Percentiles rank a stretch among this genome's conserved stretches.
Conservation (phyloP, 2,797 vertebrate species). For the Poliocrania exsul region DNA sequence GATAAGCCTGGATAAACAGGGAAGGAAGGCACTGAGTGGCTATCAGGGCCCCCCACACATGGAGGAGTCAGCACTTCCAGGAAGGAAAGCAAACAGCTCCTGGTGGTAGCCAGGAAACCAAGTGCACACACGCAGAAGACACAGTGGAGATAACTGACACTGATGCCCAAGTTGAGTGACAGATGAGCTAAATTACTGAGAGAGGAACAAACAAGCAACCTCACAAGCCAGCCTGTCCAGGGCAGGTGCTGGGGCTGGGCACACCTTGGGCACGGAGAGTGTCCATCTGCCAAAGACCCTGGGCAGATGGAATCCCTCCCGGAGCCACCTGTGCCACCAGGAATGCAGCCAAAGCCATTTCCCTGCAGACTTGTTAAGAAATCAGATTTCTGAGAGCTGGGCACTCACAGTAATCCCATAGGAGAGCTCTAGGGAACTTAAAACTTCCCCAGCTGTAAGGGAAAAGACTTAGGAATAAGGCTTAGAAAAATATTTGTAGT, state of each 20-base stretch:
- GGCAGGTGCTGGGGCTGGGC: background rate
- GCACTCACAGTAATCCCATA: background rate
- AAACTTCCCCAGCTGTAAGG: background rate
- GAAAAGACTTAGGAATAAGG: background rate
- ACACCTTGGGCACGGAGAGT: background rate
- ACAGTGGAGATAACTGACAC: background rate
- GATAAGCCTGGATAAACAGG: background rate
- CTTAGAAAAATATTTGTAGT: background rate
- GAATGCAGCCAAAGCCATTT: constrained; percentile 22
- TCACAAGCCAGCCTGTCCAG: background rate
- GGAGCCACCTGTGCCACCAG: constrained; percentile 10
- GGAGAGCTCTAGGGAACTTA: background rate
- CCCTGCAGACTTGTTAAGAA: constrained; percentile 21
- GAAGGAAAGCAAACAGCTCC: constrained; percentile 1
- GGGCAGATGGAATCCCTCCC: constrained; percentile 56
- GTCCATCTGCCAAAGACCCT: constrained; percentile 47
- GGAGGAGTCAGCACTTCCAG: background rate
- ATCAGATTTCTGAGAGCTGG: constrained; percentile 25
- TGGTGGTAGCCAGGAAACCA: background rate
- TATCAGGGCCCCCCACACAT: background rate
- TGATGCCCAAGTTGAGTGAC: background rate
- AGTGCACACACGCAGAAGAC: background rate
- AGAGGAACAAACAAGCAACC: background rate
- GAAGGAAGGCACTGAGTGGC: background rate
- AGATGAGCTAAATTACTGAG: background rate